Base-by-base conservation (phyloP, 2,888 invertebrate species). In the Coronaproctus castanopsis region DNA sequence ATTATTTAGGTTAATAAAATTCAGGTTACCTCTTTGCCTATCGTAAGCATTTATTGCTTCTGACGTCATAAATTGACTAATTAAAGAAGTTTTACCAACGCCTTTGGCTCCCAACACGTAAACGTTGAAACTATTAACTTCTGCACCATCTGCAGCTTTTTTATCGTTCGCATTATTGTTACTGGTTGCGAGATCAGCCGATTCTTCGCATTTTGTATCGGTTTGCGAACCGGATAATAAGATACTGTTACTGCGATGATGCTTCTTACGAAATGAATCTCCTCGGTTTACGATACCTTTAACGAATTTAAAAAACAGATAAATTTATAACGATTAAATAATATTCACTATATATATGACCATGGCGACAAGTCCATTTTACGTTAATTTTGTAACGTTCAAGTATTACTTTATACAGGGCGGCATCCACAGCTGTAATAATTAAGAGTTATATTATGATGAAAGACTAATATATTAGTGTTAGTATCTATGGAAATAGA, bases 31-130 rank as follows among this genome's bases (percentile, higher is more conserved):
- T 76, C 83, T 79, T 66, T 82, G 87, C 68, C 88, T 80, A 68
- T 92, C 91, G 71, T 92, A 92, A 24, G 91, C 89, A 70, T 92
- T 91, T 69, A 91, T 89, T 71, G 89, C 89, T 71, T 92, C 92
- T 66, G 89, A 90, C 61, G 92, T 91, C 78, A 87, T 87, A 69
- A 93, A 88, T 74, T 90, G 90, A 68, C 83, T 83, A 70, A 88
- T 80, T 8, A 90, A 78, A 0, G 89, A 85, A 0, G 86, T 83
- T 73, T 91, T 90, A 57, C 89, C 90, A 50, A 87, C 87, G 0
- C 86, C 86, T 3, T 81, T 79, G 0, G 85, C 81, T 1, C 88
- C 88, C 2, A 87, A 73, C 76, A 88, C 81, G 52, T 84, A 83
- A 10, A 91, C 88, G 10, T 74, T 75, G 71, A 80, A 82, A 60